phyloP scores from a whole-genome alignment of 2,113 vertebrate species.

The Nipponia nippon region DNA sequence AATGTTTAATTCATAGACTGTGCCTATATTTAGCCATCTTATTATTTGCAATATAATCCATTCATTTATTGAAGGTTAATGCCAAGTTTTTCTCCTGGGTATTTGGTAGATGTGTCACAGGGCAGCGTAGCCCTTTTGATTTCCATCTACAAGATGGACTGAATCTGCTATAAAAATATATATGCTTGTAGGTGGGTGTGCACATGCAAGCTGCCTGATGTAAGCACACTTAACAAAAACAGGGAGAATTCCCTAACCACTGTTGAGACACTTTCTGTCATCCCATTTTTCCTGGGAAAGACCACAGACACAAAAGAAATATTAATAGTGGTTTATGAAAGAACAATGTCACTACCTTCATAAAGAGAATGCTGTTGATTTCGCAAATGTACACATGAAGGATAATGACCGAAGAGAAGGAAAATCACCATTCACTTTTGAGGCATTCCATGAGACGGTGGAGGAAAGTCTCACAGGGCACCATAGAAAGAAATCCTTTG shows the following conservation, averaged over 20 bases:
- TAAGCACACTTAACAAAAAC: not conserved
- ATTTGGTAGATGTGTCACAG: constrained; percentile 28
- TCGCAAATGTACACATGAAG: not conserved
- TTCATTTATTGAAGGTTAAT: constrained; percentile 66
- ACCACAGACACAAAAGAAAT: not conserved
- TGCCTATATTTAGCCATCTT: constrained; percentile 62
- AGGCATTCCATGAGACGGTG: not conserved
- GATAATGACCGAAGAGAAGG: not conserved
- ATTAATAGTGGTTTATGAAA: constrained; percentile 1
- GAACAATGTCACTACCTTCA: not conserved
- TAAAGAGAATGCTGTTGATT: constrained; percentile 7
- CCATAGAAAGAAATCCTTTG: constrained; percentile 3
- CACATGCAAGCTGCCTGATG: not conserved
- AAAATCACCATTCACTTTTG: not conserved
- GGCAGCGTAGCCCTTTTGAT: constrained; percentile 22
- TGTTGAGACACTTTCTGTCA: not conserved
- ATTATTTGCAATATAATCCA: constrained; percentile 64
- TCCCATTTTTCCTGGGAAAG: not conserved
- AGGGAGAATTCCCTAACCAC: not conserved
- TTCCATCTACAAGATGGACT: not conserved
- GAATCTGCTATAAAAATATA: not conserved
- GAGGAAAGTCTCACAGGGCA: not conserved
- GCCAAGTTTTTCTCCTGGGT: constrained; percentile 46
- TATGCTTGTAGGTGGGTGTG: not conserved
- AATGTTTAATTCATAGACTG: constrained; percentile 69